These are phyloP conservation scores for Spodoptera exigua DNA, from an alignment of 2,888 invertebrate species.

Conservation along the genomic window DNA sequence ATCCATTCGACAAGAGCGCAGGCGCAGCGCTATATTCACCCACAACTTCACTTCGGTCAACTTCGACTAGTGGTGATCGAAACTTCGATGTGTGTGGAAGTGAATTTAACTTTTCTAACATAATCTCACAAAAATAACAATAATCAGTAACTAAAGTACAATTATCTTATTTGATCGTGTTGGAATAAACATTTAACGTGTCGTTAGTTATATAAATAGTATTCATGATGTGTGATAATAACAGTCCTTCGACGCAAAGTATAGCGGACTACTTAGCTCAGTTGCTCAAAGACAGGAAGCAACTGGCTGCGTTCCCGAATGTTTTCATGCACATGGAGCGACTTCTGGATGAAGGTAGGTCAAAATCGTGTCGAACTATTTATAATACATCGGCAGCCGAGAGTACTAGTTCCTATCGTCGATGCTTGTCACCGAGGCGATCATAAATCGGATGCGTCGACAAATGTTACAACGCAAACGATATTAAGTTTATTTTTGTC, in stretches of 20 bases:
- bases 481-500: conserved; percentile 89
- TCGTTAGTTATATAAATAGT: conserved; percentile 79
- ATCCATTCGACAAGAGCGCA: conserved; percentile 83
- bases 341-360: conserved; percentile 99
- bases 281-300: conserved; percentile 99
- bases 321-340: conserved; percentile 99
- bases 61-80: conserved; percentile 88
- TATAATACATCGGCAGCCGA: conserved; percentile 68
- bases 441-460: conserved; percentile 87
- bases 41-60: conserved; percentile 88
- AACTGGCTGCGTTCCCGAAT: conserved; percentile 99
- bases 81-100: conserved; percentile 88
- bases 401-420: conserved; percentile 69
- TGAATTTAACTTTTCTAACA: conserved; percentile 89
- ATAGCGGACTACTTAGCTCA: conserved; percentile 99
- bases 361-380: conserved; percentile 72
- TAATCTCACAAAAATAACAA: conserved; percentile 87
- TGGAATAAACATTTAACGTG: conserved; percentile 84
- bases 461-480: conserved; percentile 87
- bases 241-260: conserved; percentile 95
- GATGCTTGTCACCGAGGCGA: conserved; percentile 82
- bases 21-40: conserved; percentile 87
- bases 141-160: conserved; percentile 87
- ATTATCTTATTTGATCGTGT: conserved; percentile 81
- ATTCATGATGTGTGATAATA: conserved; percentile 89